Evolutionary conservation across 2,888 invertebrate genomes (phyloP).

Genomic region (Thymelicus lineola): DNA sequence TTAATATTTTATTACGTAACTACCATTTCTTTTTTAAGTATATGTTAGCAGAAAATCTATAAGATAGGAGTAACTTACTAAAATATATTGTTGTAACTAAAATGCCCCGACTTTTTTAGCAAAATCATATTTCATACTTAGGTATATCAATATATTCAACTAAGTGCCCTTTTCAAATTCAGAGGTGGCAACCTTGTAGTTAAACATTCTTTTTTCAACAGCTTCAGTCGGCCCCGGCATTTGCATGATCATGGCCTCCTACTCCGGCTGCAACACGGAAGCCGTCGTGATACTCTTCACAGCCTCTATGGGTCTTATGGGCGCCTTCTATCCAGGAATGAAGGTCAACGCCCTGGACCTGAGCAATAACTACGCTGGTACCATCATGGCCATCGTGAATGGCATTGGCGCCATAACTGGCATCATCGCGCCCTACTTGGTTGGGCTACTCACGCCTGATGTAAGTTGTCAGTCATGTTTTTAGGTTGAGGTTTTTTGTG

Average conservation of each 20-base stretch:
- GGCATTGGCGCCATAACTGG: constrained; percentile 90
- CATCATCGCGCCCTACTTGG: constrained; percentile 88
- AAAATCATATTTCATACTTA: too few relatives aligned
- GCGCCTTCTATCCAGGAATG: constrained; percentile 89
- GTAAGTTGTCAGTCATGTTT: constrained; percentile 68
- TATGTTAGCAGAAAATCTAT: too few relatives aligned
- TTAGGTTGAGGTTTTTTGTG: constrained; percentile 7
- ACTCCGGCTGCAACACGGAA: constrained; percentile 87
- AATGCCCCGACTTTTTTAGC: too few relatives aligned
- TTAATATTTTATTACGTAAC: too few relatives aligned
- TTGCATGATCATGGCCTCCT: constrained; percentile 88
- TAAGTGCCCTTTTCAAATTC: too few relatives aligned
- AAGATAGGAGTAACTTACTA: too few relatives aligned
- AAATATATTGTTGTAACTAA: too few relatives aligned
- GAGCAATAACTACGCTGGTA: constrained; percentile 88
- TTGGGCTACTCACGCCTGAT: constrained; percentile 87
- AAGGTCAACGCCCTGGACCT: constrained; percentile 88
- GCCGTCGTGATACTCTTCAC: constrained; percentile 87
- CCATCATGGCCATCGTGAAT: constrained; percentile 88
- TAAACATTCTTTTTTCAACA: constrained; percentile 51
- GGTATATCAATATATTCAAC: too few relatives aligned
- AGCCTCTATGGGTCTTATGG: constrained; percentile 89
- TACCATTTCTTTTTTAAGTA: too few relatives aligned
- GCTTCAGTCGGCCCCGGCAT: constrained; percentile 88
- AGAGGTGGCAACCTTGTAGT: too few relatives aligned